Conservation (phyloP, 2,888 invertebrate species). For the Zonitis immaculata region DNA sequence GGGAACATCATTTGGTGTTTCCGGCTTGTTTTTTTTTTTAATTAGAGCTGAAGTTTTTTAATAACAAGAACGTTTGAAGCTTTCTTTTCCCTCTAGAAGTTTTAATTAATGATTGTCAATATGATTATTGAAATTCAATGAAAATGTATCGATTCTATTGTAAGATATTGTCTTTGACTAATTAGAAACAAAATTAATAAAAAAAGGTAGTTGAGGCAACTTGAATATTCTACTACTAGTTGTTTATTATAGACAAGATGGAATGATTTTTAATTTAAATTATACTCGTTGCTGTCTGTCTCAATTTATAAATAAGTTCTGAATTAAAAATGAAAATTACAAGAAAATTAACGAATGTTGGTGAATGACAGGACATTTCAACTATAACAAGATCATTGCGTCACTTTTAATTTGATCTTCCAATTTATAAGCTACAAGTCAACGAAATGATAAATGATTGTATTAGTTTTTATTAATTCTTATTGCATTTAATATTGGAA, state of each 20-base stretch:
- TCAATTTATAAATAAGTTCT: neutral
- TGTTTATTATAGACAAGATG: neutral
- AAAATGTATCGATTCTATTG: too few relatives aligned
- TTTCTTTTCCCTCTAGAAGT: too few relatives aligned
- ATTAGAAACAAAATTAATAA: neutral
- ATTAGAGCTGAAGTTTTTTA: neutral
- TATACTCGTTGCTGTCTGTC: neutral
- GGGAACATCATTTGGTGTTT: neutral
- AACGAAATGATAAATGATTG: too few relatives aligned
- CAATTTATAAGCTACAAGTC: too few relatives aligned
- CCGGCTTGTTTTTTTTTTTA: neutral
- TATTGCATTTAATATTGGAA: too few relatives aligned
- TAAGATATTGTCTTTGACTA: too few relatives aligned
- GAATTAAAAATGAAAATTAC: neutral
- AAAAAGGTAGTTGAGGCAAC: neutral
- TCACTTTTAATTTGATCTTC: too few relatives aligned
- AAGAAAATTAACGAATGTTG: neutral
- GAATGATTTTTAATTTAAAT: neutral
- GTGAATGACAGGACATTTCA: neutral
- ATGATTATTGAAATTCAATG: too few relatives aligned
- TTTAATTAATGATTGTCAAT: neutral
- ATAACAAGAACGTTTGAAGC: too few relatives aligned
- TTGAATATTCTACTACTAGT: neutral
- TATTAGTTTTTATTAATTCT: too few relatives aligned
- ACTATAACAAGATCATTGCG: too few relatives aligned